A percentile compares a stretch with the other conserved stretches of the same genome.
These are phyloP conservation scores for Seira ritae DNA, from an alignment of 2,888 invertebrate species.

Conservation along the genomic window DNA sequence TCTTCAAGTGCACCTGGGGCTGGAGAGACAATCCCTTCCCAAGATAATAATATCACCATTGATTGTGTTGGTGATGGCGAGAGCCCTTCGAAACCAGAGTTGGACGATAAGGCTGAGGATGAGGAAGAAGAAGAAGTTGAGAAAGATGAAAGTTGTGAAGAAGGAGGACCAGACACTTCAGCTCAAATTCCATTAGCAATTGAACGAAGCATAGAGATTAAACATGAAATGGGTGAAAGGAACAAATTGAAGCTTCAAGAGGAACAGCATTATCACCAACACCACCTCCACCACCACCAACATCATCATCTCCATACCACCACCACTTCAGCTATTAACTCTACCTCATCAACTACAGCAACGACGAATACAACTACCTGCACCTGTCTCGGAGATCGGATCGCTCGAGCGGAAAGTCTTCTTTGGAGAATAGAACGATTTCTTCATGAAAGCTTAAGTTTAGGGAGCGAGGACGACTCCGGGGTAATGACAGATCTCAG, in stretches of 20 bases:
- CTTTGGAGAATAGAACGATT: conserved; percentile 72
- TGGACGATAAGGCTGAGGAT: conserved; percentile 52
- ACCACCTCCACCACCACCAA: conserved; percentile 47
- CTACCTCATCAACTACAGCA: conserved; percentile 43
- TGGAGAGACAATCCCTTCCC: neutral
- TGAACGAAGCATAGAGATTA: conserved; percentile 62
- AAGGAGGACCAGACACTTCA: conserved; percentile 34
- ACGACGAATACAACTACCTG: conserved; percentile 46
- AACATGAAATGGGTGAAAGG: conserved; percentile 62
- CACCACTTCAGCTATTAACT: conserved; percentile 37
- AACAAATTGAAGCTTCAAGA: conserved; percentile 52
- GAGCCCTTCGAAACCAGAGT: conserved; percentile 53
- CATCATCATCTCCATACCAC: conserved; percentile 16
- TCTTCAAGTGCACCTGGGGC: conserved; percentile 7
- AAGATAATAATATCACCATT: conserved; percentile 6
- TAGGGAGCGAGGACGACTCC: conserved; percentile 81
- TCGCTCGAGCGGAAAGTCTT: conserved; percentile 71
- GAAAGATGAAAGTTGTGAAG: conserved; percentile 73
- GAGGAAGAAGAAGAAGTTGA: conserved; percentile 74
- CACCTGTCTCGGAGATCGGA: conserved; percentile 66
- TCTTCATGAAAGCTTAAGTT: conserved; percentile 72
- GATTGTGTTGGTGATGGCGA: conserved; percentile 29
- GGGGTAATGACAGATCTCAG: conserved; percentile 83
- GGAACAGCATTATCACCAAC: conserved; percentile 38
- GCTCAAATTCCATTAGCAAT: conserved; percentile 43